Evolutionary conservation across 2,113 vertebrate species (phyloP).

Genomic region (Aptenodytes patagonicus): DNA sequence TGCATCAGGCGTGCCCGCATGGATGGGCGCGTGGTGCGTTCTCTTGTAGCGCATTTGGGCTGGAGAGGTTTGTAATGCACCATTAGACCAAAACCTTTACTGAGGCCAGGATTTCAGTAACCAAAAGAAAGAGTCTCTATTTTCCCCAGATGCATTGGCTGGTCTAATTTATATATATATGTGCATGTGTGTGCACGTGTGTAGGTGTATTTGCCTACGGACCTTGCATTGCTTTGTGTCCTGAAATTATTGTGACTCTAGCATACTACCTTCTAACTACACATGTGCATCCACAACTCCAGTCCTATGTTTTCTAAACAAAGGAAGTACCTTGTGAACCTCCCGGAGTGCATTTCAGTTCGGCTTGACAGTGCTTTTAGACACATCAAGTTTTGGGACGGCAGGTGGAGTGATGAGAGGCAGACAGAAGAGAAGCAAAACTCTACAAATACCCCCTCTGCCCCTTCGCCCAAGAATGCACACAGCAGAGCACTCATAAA

Average conservation of each 20-base stretch:
- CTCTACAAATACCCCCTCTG: too few species aligned
- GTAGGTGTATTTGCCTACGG: background rate
- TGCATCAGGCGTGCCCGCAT: rapidly evolving
- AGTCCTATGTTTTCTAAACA: background rate
- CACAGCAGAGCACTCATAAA: background rate
- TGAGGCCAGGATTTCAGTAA: background rate
- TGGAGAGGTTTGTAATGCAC: background rate
- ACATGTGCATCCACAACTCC: background rate
- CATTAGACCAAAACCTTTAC: rapidly evolving
- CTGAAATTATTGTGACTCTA: background rate
- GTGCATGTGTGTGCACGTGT: rapidly evolving
- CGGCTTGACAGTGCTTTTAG: background rate
- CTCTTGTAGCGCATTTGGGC: rapidly evolving
- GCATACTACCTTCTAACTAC: background rate
- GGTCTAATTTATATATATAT: background rate
- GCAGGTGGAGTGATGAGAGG: background rate
- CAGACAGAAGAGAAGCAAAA: background rate
- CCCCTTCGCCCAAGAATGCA: rapidly evolving
- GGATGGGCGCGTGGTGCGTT: rapidly evolving
- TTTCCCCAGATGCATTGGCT: background rate
- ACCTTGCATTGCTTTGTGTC: too few species aligned
- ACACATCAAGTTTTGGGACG: rapidly evolving
- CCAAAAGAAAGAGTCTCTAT: background rate
- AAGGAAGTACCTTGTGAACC: background rate
- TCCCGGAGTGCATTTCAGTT: background rate